Evolutionary conservation across 2,888 invertebrate species (phyloP), one percentile per base, ranked within the genome.

Genomic region (Calephelis perditalis): DNA sequence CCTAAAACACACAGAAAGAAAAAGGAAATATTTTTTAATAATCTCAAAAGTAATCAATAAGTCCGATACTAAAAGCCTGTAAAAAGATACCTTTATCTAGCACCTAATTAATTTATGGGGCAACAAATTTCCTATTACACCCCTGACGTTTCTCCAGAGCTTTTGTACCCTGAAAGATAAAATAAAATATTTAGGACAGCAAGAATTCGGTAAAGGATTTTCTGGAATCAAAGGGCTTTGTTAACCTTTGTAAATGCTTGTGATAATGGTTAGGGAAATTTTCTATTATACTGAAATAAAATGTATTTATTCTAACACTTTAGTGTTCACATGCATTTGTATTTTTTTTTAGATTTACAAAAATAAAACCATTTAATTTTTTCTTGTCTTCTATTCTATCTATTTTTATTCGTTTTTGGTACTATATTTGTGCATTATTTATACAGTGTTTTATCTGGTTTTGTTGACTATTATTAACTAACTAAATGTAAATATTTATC

Each of bases 51-150:
- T 3, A 40, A 40, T 40, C 40, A 5, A 40, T 40, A 40, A 40
- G 6, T 40, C 40, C 40, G 6, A 40, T 47, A 15, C 15, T 47
- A 15, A 47, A 15, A 49, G 52, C 52, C 35, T 52, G 11, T 35
- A 35, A 52, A 52, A 11, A 52, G 11, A 36, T 8, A 35, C 26
- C 35, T 52, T 35, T 52, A 52, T 52, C 35, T 52, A 35, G 52
- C 5, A 52, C 35, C 52, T 52, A 52, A 52, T 52, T 52, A 52
- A 52, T 52, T 52, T 52, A 52, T 35, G 36, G 52, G 52, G 26
- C 52, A 35, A 52, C 52, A 52, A 52, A 52, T 52, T 52, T 52
- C 26, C 52, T 52, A 52, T 52, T 52, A 52, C 52, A 52, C 35
- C 52, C 49, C 52, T 35, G 35, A 36, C 10, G 52, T 52, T 52